Conservation (phyloP, 2,888 invertebrate species). For the Chorisops tibialis region DNA sequence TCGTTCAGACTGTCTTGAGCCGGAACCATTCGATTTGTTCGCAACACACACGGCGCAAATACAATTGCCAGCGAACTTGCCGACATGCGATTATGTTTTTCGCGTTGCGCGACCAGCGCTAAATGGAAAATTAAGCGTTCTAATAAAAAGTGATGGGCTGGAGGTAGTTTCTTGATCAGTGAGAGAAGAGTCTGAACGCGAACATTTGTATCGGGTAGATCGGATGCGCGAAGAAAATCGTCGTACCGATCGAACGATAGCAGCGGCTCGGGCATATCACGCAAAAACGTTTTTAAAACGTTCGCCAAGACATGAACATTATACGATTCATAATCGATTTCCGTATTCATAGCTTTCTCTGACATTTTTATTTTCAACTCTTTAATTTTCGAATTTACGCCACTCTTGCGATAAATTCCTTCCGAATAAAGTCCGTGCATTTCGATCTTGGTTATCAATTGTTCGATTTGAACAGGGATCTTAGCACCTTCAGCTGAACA, state of each 20-base stretch:
- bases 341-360: constrained; percentile 64
- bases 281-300: constrained; percentile 81
- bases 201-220: constrained; percentile 77
- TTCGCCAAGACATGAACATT: constrained; percentile 88
- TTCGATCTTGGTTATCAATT: constrained; percentile 85
- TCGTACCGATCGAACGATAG: constrained; percentile 92
- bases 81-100: constrained; percentile 88
- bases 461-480: constrained; percentile 84
- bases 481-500: constrained; percentile 65
- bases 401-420: constrained; percentile 90
- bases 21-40: constrained; percentile 81
- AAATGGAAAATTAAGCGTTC: constrained; percentile 90
- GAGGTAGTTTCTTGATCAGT: constrained; percentile 84
- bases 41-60: constrained; percentile 89
- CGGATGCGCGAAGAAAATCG: constrained; percentile 86
- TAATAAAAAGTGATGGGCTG: constrained; percentile 84
- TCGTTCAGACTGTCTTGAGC: constrained; percentile 90
- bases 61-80: constrained; percentile 88
- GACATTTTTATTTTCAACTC: constrained; percentile 74
- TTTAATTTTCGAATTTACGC: constrained; percentile 77
- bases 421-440: constrained; percentile 88
- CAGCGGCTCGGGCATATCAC: constrained; percentile 91
- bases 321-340: constrained; percentile 71
- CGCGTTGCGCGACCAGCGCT: constrained; percentile 81
- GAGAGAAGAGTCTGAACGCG: constrained; percentile 80